These are phyloP conservation scores for Dicentrarchus labrax DNA, from an alignment of 2,113 vertebrate species.

Conservation along the genomic window DNA sequence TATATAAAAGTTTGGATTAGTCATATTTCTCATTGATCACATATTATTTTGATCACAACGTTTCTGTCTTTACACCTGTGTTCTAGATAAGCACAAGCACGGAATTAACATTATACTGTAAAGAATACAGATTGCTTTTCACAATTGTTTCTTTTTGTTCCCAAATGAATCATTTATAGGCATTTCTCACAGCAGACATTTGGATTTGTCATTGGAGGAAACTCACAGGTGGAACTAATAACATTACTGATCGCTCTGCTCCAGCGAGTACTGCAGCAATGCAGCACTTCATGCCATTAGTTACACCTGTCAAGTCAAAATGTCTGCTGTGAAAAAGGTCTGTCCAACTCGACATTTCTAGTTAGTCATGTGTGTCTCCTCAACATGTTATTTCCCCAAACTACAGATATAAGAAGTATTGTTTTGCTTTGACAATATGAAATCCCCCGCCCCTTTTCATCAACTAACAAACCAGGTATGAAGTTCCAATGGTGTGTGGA, in stretches of 20 bases:
- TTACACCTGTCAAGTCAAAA: neutral
- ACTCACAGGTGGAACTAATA: neutral
- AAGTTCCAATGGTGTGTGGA: neutral
- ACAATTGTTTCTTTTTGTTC: neutral
- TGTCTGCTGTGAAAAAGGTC: too few species aligned
- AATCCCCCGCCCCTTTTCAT: neutral
- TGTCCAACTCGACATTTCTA: neutral
- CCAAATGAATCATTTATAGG: neutral
- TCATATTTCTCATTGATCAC: neutral
- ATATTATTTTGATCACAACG: too few species aligned
- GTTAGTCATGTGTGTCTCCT: too few species aligned
- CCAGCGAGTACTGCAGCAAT: neutral
- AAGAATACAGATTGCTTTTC: neutral
- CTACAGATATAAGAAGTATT: neutral
- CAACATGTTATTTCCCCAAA: neutral
- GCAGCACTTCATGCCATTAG: neutral
- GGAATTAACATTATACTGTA: neutral
- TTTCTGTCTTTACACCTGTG: too few species aligned
- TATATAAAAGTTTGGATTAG: neutral
- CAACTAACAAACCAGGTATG: neutral
- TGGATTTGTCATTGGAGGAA: neutral
- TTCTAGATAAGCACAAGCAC: neutral
- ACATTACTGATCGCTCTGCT: neutral
- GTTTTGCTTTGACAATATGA: neutral
- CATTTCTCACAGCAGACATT: neutral